Base-by-base conservation (phyloP, 2,113 vertebrate species). In the Galemys pyrenaicus region DNA sequence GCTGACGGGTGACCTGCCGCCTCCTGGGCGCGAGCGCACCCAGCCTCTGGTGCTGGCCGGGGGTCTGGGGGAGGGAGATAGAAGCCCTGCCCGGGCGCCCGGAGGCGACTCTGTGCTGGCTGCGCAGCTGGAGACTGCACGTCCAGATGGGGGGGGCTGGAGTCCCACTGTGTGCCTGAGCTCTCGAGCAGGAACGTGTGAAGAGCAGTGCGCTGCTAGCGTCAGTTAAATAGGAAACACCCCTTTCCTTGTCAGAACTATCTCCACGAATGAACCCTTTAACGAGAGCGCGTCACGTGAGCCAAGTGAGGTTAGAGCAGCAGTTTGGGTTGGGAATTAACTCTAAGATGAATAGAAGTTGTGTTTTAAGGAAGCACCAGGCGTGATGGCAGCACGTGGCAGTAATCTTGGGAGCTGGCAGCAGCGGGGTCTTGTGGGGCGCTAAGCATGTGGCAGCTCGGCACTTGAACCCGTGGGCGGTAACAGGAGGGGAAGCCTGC, bases 141-240 rank as follows among this genome's bases (percentile, higher is more conserved):
- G 10, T 11, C 8, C 8, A 11, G 46, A 11, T 11, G 46, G 46
- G 46, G 46, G 46, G 10, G 46, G 8, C 19, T 46, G 17, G 17
- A 12, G 37, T 35, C 44, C 6, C 28, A 8, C n/a, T 6, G 22
- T 44, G 79, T 39, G 58, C 35, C 15, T 39, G 44, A 9, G 28
- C 8, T 12, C 2, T 8, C 12, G 46, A 11, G 46, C 2, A 11
- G 12, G 46, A 8, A 11, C 7, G 10, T 49, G 5, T 5, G 37
- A 44, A 79, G 39, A 70, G 60, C 39, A 13, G 11, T 32, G 4
- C 58, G 9, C 28, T 81, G 44, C 35, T 62, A 88, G 56, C 37
- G 58, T 56, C 37, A 15, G 20, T 75, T 87, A 24, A n/a, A 15
- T 67, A 58, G 68, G 39, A 75, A 68, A 17, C 37, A 13, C 49